Evolutionary conservation across 1,140 invertebrate species (phyloP), one percentile per base, ranked within the genome.

Genomic region (Sarcophaga peregrina): DNA sequence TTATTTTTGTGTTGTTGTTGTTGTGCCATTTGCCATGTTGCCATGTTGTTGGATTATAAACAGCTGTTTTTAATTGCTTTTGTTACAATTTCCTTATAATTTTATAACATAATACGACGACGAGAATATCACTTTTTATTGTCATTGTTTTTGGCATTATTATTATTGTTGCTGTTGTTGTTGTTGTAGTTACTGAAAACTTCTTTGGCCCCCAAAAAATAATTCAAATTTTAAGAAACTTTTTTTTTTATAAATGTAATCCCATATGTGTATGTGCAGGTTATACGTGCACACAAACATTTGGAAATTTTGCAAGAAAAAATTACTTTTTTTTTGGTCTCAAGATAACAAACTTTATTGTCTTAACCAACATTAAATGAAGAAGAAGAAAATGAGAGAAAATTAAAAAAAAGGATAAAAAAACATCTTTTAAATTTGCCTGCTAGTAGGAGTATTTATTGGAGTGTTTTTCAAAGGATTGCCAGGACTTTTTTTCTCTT

Each of bases 41-140:
- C 17, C 45, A 76, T 76, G 75, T 48, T 50, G 48, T 48, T 78
- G 75, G 75, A 78, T 78, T 78, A 78, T 78, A 78, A 78, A 78
- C 75, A 78, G 75, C 75, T 78, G 75, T 78, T 78, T 78, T 78
- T 78, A 78, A 78, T 78, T 78, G 75, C 75, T 78, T 78, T 78
- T 50, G 47, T 78, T 78, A 76, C 13, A 48, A 68, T 68, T 68
- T 68, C 20, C 25, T 37, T 37, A 37, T 37, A n/a, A n/a, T 37
- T 37, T 37, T 37, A 37, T 37, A 37, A 1, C 25, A 37, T 37
- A 37, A 37, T 37, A 37, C 25, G 25, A 37, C 25, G 25, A 37
- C 4, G 25, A 37, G 25, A 37, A 37, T 37, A 37, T 68, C n/a
- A 58, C 52, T 68, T 68, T 68, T 25, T 68, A 37, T 68, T 68